A percentile compares a stretch with the other conserved stretches of the same genome.
Conservation (phyloP, 2,113 vertebrate genomes). For the Gadus macrocephalus region DNA sequence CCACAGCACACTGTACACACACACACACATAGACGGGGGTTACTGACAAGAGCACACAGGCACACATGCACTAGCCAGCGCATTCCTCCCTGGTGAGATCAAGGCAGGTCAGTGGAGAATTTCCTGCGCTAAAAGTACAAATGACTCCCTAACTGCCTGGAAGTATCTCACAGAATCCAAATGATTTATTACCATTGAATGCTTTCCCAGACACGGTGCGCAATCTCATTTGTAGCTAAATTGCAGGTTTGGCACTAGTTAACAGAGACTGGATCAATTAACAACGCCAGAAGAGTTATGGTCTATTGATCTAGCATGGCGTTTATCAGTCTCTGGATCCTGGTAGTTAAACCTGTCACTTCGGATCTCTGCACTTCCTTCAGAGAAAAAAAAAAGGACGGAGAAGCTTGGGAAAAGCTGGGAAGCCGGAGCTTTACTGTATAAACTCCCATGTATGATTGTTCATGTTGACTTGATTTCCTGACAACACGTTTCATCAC, state of each 20-base stretch:
- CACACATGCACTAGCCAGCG: not conserved
- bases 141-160: not conserved
- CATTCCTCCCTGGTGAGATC: not conserved
- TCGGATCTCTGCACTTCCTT: not conserved
- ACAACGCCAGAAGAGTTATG: not conserved
- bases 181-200: not conserved
- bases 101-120: not conserved
- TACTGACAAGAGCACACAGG: not conserved
- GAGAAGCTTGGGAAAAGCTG: too few relatives aligned
- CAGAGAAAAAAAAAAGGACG: not conserved
- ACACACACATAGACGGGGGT: constrained; percentile 17
- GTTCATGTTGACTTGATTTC: too few relatives aligned
- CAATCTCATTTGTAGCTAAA: not conserved
- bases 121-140: not conserved
- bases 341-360: not conserved
- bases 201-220: not conserved
- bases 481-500: too few relatives aligned
- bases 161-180: not conserved
- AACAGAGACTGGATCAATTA: not conserved
- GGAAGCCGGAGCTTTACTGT: too few relatives aligned
- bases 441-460: too few relatives aligned
- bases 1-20: constrained; percentile 82
- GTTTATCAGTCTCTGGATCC: not conserved
- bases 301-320: not conserved
- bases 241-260: not conserved